These are phyloP conservation scores for Harpalus rubripes DNA, from an alignment of 2,888 invertebrate species.

Conservation along the genomic window DNA sequence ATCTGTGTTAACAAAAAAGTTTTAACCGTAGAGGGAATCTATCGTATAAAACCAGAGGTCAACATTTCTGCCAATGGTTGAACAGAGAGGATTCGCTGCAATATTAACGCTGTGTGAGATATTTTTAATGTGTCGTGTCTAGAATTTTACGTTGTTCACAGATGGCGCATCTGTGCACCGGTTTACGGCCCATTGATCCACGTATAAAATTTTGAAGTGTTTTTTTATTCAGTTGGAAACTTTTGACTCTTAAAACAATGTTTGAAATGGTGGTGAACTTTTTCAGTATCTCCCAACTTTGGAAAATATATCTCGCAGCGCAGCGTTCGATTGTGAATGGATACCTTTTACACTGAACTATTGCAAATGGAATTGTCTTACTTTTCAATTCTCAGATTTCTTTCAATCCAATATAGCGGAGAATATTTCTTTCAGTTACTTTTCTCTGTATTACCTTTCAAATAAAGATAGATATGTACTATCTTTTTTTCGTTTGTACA, in stretches of 20 bases:
- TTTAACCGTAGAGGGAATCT: too few species aligned
- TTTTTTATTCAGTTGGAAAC: conserved; percentile 63
- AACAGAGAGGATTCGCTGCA: not conserved
- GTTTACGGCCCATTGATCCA: conserved; percentile 65
- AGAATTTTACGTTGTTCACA: conserved; percentile 38
- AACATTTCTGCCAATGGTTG: too few species aligned
- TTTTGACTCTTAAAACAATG: conserved; percentile 62
- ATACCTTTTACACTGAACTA: conserved; percentile 52
- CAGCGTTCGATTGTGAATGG: conserved; percentile 47
- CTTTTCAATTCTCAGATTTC: conserved; percentile 45
- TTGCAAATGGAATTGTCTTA: conserved; percentile 52
- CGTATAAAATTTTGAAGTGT: conserved; percentile 62
- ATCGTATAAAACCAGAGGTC: too few species aligned
- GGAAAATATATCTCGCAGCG: conserved; percentile 26
- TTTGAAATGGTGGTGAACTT: conserved; percentile 63
- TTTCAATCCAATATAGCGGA: conserved; percentile 17
- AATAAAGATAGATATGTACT: not conserved
- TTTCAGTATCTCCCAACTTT: conserved; percentile 60
- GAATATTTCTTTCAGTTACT: not conserved
- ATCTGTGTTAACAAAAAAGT: too few species aligned
- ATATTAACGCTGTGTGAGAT: conserved; percentile 23
- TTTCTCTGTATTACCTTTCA: not conserved
- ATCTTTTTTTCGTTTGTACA: too few species aligned
- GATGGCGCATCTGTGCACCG: conserved; percentile 50
- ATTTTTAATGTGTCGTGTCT: conserved; percentile 41